Percentiles rank a stretch among this genome's conserved stretches.
Conservation (phyloP, 2,797 vertebrate genomes). For the Valencia hispanica region DNA sequence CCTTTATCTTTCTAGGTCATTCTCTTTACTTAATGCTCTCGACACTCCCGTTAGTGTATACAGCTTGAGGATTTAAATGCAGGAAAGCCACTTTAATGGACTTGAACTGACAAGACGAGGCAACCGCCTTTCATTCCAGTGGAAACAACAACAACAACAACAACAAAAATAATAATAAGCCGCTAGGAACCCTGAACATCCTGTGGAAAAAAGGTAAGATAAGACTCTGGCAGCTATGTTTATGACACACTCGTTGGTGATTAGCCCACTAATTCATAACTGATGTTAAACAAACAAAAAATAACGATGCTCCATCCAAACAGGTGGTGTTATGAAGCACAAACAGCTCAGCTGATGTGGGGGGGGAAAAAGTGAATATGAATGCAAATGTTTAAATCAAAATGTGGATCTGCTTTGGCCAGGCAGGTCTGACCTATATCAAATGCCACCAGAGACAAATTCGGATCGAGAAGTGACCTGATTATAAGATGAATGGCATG, state of each 20-base stretch:
- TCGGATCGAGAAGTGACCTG: slow-evolving; percentile 30
- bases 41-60: slow-evolving; percentile 17
- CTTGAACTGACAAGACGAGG: slow-evolving; percentile 35
- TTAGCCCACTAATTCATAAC: slow-evolving; percentile 8
- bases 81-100: slow-evolving; percentile 47
- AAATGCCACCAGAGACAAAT: slow-evolving; percentile 15
- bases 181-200: slow-evolving; percentile 19
- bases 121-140: slow-evolving; percentile 12
- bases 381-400: background rate
- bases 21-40: slow-evolving; percentile 51
- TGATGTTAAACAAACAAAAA: slow-evolving; percentile 1
- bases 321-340: slow-evolving; percentile 57
- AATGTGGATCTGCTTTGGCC: slow-evolving; percentile 8
- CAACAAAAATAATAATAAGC: slow-evolving; percentile 32
- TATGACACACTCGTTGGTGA: background rate
- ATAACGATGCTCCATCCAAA: slow-evolving; percentile 29
- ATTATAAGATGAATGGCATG: slow-evolving; percentile 11
- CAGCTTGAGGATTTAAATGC: slow-evolving; percentile 64
- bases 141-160: too few relatives aligned
- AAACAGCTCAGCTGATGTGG: background rate
- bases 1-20: slow-evolving; percentile 53
- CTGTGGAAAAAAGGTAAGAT: slow-evolving; percentile 53
- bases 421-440: slow-evolving; percentile 43
- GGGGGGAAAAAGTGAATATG: background rate
- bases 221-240: slow-evolving; percentile 12